Evolutionary conservation across 2,797 vertebrate species (phyloP), one percentile per base, ranked within the genome.

Genomic region (Pangasius mekongensis): DNA sequence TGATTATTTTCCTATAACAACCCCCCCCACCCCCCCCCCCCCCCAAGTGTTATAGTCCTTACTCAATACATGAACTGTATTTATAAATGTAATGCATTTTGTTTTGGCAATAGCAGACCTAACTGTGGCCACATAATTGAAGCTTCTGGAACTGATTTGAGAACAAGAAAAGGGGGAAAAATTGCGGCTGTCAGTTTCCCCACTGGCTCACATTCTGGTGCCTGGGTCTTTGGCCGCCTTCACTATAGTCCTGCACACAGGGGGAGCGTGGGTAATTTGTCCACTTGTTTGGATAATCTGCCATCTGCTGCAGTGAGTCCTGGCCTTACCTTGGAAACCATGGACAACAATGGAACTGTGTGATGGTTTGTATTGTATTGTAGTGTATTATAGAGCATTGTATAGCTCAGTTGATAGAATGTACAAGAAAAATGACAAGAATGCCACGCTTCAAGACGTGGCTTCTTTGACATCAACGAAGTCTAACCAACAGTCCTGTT

Each of bases 271-370:
- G 94, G 94, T 96, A 95, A 96, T 95, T 94, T 95, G 94, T 94
- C 89, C 90, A 88, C 94, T 95, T 95, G 94, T 95, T 95, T 95
- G 94, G 94, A 94, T 94, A 94, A 94, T 95, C 92, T 93, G 92
- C 96, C 96, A 96, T 96, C 95, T 96, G 95, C 93, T 91, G 86
- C 88, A 83, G 74, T 87, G 93, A 18, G 58, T 89, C 93, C n/a
- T 84, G 20, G 49, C n/a, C 20, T 84, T 69, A 84, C 47, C 47
- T 54, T 24, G 5, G n/a, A 84, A 84, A 47, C 58, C 36, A 91
- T 84, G 7, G 82, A n/a, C n/a, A 60, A 84, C 71, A n/a, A n/a
- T 43, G 43, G 13, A 64, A n/a, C 16, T 9, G 47, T 30, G 33
- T 33, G 27, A n/a, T 2, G 8, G 64, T 7, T 52, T 33, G 58